Evolutionary conservation across 2,797 vertebrate species (phyloP).

Genomic region (Alcedo atthis): DNA sequence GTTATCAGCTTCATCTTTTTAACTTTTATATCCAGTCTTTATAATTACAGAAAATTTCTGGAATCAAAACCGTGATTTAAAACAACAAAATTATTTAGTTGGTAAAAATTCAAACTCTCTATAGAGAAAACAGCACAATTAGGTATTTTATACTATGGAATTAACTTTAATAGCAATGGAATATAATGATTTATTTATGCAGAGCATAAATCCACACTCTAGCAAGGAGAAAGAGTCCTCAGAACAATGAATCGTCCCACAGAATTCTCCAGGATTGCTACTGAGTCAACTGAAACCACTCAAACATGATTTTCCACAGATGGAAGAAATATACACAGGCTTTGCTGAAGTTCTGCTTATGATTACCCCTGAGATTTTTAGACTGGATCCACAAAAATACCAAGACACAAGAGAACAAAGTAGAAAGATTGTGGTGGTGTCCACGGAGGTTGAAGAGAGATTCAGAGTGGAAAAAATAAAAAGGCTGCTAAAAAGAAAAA

Average conservation of each 20-base stretch:
- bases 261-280: conserved; percentile 45
- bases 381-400: background rate
- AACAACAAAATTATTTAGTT: background rate
- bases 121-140: background rate
- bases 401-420: background rate
- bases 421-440: accelerated
- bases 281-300: conserved; percentile 14
- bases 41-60: background rate
- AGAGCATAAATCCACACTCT: background rate
- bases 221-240: background rate
- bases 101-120: background rate
- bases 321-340: conserved; percentile 8
- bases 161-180: background rate
- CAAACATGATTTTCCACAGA: conserved; percentile 36
- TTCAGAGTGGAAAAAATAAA: background rate
- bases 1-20: background rate
- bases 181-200: background rate
- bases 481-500: background rate
- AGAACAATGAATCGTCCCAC: conserved; percentile 30
- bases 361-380: background rate
- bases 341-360: background rate
- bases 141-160: background rate
- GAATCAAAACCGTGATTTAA: background rate
- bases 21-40: background rate
- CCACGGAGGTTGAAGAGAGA: background rate